Evolutionary conservation across 2,888 invertebrate genomes (phyloP).

Genomic region (Ditylenchus weischeri): DNA sequence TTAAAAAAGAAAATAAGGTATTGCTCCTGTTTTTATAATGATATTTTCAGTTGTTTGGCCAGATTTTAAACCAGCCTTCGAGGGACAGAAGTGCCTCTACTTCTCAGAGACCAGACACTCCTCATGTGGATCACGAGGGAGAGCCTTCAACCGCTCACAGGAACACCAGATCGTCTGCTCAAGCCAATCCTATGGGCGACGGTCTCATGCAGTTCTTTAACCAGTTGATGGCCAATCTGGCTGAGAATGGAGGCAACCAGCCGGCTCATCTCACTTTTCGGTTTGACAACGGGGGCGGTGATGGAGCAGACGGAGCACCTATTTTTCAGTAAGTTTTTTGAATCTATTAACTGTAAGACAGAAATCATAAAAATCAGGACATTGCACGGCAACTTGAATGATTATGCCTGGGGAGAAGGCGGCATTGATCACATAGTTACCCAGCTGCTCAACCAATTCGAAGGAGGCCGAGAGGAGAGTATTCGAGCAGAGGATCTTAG

Average conservation of each 20-base stretch:
- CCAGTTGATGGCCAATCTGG: slow-evolving; percentile 13
- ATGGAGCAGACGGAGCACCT: background rate
- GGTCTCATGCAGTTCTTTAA: slow-evolving; percentile 12
- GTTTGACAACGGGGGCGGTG: background rate
- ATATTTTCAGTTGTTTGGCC: slow-evolving; percentile 6
- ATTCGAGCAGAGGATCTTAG: slow-evolving; percentile 14
- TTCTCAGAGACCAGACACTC: background rate
- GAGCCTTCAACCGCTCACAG: background rate
- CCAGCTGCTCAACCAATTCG: slow-evolving; percentile 26
- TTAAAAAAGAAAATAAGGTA: no score
- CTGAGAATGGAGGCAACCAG: slow-evolving; percentile 5
- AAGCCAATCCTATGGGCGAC: slow-evolving; percentile 4
- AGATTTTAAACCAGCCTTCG: slow-evolving; percentile 2
- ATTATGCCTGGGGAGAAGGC: slow-evolving; percentile 28
- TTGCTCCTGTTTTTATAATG: background rate
- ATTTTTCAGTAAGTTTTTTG: slow-evolving; percentile 5
- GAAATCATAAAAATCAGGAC: background rate
- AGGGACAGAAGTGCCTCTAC: background rate
- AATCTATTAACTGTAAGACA: background rate
- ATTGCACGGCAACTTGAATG: slow-evolving; percentile 22
- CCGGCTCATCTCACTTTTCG: slow-evolving; percentile 12
- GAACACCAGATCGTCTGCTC: background rate
- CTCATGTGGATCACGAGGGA: no score
- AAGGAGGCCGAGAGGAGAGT: slow-evolving; percentile 8
- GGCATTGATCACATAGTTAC: slow-evolving; percentile 28